phyloP scores from a whole-genome alignment of 2,113 vertebrate species.

The Labeo catla region DNA sequence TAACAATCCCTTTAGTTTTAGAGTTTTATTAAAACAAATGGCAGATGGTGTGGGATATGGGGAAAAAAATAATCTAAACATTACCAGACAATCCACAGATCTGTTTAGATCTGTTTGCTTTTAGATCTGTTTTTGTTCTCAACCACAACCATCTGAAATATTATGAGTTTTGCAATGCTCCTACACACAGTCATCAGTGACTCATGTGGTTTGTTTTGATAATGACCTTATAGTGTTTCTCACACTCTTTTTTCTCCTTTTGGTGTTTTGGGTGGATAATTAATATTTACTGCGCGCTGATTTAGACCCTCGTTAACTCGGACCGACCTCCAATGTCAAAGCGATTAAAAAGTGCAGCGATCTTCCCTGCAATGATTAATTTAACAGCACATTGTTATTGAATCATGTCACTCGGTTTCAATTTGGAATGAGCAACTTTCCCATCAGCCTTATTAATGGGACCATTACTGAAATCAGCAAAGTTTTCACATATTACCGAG shows the following conservation, averaged over 20 bases:
- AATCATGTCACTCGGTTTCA: conserved; percentile 78
- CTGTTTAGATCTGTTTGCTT: background rate
- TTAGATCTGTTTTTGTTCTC: background rate
- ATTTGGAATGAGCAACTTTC: conserved; percentile 76
- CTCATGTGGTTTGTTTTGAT: conserved; percentile 5
- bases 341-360: conserved; percentile 76
- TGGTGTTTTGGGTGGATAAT: conserved; percentile 79
- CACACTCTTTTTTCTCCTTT: conserved; percentile 68
- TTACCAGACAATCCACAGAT: background rate
- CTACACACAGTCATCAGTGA: background rate
- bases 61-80: background rate
- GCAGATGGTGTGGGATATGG: background rate
- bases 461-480: conserved; percentile 73
- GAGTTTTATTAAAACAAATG: background rate
- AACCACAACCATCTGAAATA: background rate
- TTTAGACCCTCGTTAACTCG: conserved; percentile 80
- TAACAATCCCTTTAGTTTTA: background rate
- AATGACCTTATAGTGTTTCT: background rate
- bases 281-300: conserved; percentile 78
- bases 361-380: conserved; percentile 76
- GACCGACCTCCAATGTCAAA: conserved; percentile 80
- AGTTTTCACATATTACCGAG: conserved; percentile 73
- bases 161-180: background rate
- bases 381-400: conserved; percentile 78
- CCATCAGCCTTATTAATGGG: conserved; percentile 73